Base-by-base conservation (phyloP, 2,888 invertebrate species). In the Eristalinus aeneus region DNA sequence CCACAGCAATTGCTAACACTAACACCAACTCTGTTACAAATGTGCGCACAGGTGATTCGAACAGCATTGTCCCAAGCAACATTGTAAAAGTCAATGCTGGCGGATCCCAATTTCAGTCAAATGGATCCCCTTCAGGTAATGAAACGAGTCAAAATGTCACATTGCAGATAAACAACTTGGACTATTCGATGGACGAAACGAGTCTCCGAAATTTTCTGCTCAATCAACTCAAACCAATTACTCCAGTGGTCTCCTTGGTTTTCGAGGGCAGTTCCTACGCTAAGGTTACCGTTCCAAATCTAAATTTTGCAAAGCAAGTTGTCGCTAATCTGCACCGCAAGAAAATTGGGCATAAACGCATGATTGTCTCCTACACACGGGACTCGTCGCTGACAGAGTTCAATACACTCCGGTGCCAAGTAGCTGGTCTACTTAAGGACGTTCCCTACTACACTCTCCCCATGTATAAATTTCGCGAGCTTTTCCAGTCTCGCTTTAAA, bases 261-360 rank as follows among this genome's bases (percentile, higher is more conserved):
- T 92, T 93, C 75, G 93, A 93, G 79, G 92, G 92, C 16, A 91
- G 90, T 78, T 91, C 91, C 12, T 92, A 90, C 86, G 92, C 91
- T 63, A 93, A 93, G 83, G 91, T 93, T 3, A 92, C 92, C n/a
- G 92, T 93, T 0, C 93, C 93, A 0, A 92, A 92, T 89, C 88
- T 92, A 64, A 91, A 91, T 84, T 92, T 92, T 87, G 95, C 95
- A 10, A 95, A 95, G 89, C 94, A 94, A 88, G 96, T 96, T 34
- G 96, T 97, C 65, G 96, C 96, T 3, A 95, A 96, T 90, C 93
- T 97, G 87, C 97, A 97, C 90, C 94, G 96, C 64, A 95, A 95
- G 89, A 96, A 96, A 93, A 94, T 97, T 89, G 97, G 97, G 12
- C 95, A 95, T 90, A 96, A 96, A 90, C 93, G 97, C 73, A 96